Evolutionary conservation across 2,888 invertebrate species (phyloP), one percentile per base, ranked within the genome.

Genomic region (Netelia inedita): DNA sequence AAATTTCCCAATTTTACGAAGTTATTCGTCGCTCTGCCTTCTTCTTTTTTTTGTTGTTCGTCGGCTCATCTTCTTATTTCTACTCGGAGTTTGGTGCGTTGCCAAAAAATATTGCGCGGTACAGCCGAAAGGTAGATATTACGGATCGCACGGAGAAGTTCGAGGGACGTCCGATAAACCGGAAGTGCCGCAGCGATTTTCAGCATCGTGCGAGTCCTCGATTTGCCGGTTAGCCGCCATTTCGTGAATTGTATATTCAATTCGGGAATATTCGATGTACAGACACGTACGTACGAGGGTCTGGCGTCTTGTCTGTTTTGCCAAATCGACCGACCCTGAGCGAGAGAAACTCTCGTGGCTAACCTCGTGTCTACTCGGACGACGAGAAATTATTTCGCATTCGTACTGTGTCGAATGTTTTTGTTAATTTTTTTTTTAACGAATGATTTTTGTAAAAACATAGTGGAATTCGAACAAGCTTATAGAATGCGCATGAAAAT

Each of bases 161-260:
- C 21, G 19, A 75, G 73, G 55, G 61, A 59, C 74, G 69, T 46
- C 57, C 11, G 14, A 28, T 53, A 35, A 73, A 72, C 82, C 76
- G 82, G 76, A 82, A 82, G 35, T 78, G 66, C 76, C 66, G 72
- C 82, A 78, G 16, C 72, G 46, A 75, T 82, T 82, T 75, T 19
- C 35, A 55, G 35, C 53, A 35, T 19, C 28, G 21, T 46, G 23
- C n/a, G 19, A 71, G 11, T 5, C 46, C 10, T 28, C 65, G 53
- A 50, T 71, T 53, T 41, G 8, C 35, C 53, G 10, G n/a, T n/a
- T 21, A 35, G 35, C 55, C 23, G 21, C 43, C 21, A n/a, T 73
- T 73, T 79, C 65, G 61, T 57, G 43, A 72, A 72, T 79, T 61
- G 46, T 63, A 21, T 63, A 55, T 69, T 43, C 23, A 61, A 65